Evolutionary conservation across 1,140 invertebrate genomes (phyloP), one percentile per base, ranked within the genome.

Genomic region (Panonychus citri): DNA sequence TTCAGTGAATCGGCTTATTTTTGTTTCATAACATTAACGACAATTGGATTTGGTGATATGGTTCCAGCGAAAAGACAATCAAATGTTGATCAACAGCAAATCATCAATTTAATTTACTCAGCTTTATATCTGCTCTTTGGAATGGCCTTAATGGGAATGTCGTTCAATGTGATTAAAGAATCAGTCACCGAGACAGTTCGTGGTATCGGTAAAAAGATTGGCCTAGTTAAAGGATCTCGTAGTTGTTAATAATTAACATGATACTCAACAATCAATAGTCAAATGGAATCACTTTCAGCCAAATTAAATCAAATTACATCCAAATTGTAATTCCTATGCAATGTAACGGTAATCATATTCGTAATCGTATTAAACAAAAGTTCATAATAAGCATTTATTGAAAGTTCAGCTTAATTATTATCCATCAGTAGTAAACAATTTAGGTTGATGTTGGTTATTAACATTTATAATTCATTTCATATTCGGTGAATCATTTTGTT

Each of bases 121-220:
- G 87, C 86, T 0, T 68, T 94, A 48, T 95, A 95, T 73, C 72
- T 95, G 56, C 74, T 98, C 15, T 91, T 94, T 68, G 93, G 93
- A 8, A 97, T 98, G 67, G 88, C 93, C 0, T 73, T 98, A 28
- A 70, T 98, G 53, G 91, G 91, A 24, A 98, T 98, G 94, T 91
- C 87, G 65, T 97, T 98, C 71, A 95, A 96, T 73, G 74, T 98
- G 60, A 88, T 95, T 24, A 71, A 73, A 58, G 70, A 73, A 57
- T 68, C 71, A 56, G 63, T 71, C 1, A 59, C 58, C 12, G 58
- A 62, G 24, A 73, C 71, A 49, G 67, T 70, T 53, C 65, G 65
- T 50, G 71, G 69, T 67, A 61, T 74, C 49, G 70, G 68, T 13
- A 62, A 69, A 59, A 72, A 72, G 59, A 61, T 74, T n/a, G 71